Evolutionary conservation across 2,888 invertebrate genomes (phyloP), one percentile per base, ranked within the genome.

Genomic region (Nudaria mundana): DNA sequence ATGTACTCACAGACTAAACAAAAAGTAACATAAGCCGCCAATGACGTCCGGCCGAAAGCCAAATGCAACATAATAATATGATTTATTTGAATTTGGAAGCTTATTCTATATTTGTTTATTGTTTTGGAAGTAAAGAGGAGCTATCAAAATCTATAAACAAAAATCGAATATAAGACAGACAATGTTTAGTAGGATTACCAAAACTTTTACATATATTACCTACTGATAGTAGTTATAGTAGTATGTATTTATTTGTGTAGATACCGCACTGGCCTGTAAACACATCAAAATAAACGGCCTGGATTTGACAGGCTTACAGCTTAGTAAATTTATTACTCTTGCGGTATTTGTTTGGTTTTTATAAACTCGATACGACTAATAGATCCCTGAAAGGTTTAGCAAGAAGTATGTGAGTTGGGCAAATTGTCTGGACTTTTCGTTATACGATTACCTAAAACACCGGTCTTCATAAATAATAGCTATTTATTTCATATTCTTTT

Each of bases 1-100:
- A n/a, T n/a, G n/a, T n/a, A n/a, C 12, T 26, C 41, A 48, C 51
- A 57, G 54, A 52, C 62, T 65, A 71, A 66, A 75, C 69, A 59
- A 60, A 60, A n/a, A 59, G 54, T 56, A 63, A 38, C 32, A 34
- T 46, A 50, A 57, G 44, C 30, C 52, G 51, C 26, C 16, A 34
- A 20, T 20, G 49, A 47, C 29, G 43, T 48, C 56, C 47, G 46
- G 50, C 40, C 36, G 35, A 42, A 45, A 55, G 46, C 48, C 49
- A 49, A 63, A 56, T 48, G 52, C 53, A 55, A 52, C 49, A 55
- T 45, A 46, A 39, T 40, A 41, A 51, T 50, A 50, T 62, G 52
- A 60, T 59, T 49, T 61, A 52, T 61, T 52, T 44, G 44, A 57
- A 54, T 60, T 52, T 43, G 37, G 25, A 48, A 52, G 24, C 52